phyloP scores from a whole-genome alignment of 2,888 invertebrate genomes.

The Sacculina carcini region DNA sequence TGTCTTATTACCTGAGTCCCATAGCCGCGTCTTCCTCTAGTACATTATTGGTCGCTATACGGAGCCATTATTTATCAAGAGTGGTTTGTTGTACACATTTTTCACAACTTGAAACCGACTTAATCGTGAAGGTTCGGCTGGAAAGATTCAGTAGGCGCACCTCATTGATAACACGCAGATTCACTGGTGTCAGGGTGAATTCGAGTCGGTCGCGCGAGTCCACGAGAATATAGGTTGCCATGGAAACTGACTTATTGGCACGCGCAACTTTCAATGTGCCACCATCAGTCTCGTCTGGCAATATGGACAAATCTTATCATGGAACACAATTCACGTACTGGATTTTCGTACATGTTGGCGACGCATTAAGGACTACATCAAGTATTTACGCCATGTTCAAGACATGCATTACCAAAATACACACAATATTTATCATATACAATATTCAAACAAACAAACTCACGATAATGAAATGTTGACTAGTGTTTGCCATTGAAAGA shows the following conservation, averaged over 20 bases:
- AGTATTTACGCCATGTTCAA: neutral
- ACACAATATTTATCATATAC: neutral
- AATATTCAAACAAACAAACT: neutral
- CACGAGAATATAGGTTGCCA: conserved; percentile 38
- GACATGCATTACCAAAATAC: neutral
- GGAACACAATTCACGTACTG: too few species aligned
- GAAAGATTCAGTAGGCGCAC: neutral
- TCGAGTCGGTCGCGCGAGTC: conserved; percentile 38
- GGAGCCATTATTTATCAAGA: too few species aligned
- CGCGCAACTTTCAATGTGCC: conserved; percentile 7
- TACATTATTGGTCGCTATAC: too few species aligned
- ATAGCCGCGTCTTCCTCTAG: too few species aligned
- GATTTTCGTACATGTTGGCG: too few species aligned
- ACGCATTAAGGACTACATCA: neutral
- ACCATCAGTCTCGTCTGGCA: conserved; percentile 14
- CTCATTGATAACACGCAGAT: conserved; percentile 30
- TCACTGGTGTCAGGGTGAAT: conserved; percentile 37
- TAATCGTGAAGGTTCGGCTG: neutral
- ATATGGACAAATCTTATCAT: too few species aligned
- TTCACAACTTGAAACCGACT: neutral
- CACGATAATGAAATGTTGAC: too few species aligned
- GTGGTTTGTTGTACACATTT: conserved; percentile 5
- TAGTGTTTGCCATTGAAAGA: too few species aligned
- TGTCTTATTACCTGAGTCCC: too few species aligned
- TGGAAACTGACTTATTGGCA: conserved; percentile 12